Evolutionary conservation across 2,888 invertebrate genomes (phyloP).

Genomic region (Leptogaster cylindrica): DNA sequence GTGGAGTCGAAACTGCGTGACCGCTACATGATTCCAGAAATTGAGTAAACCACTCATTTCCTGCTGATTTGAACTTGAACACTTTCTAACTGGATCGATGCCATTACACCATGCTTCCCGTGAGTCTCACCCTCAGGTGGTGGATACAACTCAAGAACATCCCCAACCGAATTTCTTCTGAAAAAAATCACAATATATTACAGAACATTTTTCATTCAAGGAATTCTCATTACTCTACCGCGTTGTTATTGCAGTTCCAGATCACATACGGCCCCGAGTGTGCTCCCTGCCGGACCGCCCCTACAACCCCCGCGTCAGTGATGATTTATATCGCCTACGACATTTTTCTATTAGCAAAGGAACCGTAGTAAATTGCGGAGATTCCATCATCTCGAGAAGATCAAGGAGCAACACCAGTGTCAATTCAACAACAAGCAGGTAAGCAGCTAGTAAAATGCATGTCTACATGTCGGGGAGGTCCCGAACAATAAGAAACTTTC

Average conservation of each 20-base stretch:
- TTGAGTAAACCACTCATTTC: neutral
- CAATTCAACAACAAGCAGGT: slow-evolving; percentile 84
- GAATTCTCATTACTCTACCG: slow-evolving; percentile 7
- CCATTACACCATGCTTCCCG: neutral
- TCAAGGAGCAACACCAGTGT: slow-evolving; percentile 88
- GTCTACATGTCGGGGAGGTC: no score
- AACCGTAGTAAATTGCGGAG: slow-evolving; percentile 87
- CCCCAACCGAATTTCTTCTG: neutral
- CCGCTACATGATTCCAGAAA: neutral
- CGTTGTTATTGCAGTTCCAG: slow-evolving; percentile 71
- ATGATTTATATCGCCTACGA: slow-evolving; percentile 82
- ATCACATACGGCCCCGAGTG: slow-evolving; percentile 81
- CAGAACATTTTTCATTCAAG: neutral
- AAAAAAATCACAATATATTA: slow-evolving; percentile 10
- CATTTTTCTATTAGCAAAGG: slow-evolving; percentile 90
- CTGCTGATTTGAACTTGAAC: no score
- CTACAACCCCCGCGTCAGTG: slow-evolving; percentile 82
- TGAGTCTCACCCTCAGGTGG: neutral
- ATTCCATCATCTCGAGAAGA: slow-evolving; percentile 83
- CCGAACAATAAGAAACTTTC: no score
- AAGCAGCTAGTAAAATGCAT: no score
- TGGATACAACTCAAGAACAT: no score
- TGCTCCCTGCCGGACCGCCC: slow-evolving; percentile 86
- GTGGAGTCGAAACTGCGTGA: slow-evolving; percentile 6
- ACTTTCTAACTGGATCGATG: neutral